phyloP scores from a whole-genome alignment of 1,140 invertebrate species.

The Ceratina calcarata region DNA sequence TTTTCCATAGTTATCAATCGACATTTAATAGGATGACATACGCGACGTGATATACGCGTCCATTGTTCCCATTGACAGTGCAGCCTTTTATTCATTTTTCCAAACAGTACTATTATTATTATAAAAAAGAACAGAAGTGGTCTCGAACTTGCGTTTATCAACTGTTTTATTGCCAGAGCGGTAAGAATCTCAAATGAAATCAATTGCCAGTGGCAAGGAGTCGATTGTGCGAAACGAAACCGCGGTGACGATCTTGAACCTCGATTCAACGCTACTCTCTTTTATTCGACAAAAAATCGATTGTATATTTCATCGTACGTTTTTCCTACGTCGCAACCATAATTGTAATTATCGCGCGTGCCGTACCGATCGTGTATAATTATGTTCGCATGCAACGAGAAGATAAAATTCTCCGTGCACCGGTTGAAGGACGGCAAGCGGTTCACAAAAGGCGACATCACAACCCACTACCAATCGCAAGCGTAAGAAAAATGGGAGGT shows the following conservation, averaged over 20 bases:
- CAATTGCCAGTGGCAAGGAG: neutral
- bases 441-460: slow-evolving; percentile 31
- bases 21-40: neutral
- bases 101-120: too few species aligned
- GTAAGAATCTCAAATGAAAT: neutral
- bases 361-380: slow-evolving; percentile 43
- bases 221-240: neutral
- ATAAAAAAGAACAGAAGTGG: too few species aligned
- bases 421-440: slow-evolving; percentile 52
- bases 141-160: too few species aligned
- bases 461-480: slow-evolving; percentile 62
- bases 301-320: neutral
- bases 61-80: too few species aligned
- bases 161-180: too few species aligned
- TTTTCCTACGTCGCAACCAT: neutral
- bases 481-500: slow-evolving; percentile 28
- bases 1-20: neutral
- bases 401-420: slow-evolving; percentile 42
- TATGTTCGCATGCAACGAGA: slow-evolving; percentile 53
- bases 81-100: too few species aligned
- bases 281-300: too few species aligned
- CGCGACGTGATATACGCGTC: too few species aligned
- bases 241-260: too few species aligned
- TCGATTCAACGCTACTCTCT: too few species aligned
- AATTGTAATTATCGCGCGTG: slow-evolving; percentile 31